Conservation (phyloP, 2,113 vertebrate genomes). For the Pipra filicauda region DNA sequence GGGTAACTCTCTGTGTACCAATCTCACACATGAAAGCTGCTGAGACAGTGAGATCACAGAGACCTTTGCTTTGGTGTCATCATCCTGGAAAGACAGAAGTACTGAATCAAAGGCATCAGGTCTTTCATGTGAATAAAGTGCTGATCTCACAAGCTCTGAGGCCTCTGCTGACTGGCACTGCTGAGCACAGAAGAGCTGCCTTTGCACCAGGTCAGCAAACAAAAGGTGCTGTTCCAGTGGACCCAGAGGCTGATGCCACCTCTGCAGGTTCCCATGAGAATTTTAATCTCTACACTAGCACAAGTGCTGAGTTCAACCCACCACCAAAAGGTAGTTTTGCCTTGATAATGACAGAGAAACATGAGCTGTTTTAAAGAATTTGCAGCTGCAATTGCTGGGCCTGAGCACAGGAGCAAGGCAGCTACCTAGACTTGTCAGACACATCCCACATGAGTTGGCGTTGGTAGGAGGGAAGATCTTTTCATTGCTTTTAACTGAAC, state of each 20-base stretch:
- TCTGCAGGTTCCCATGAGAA: neutral
- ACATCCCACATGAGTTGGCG: accelerated
- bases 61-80: constrained; percentile 58
- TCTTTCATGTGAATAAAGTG: constrained; percentile 57
- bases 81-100: constrained; percentile 51
- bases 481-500: neutral
- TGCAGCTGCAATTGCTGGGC: neutral
- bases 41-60: constrained; percentile 51
- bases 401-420: neutral
- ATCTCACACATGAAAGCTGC: constrained; percentile 20
- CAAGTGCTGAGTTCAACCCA: neutral
- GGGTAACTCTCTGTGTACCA: neutral
- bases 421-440: neutral
- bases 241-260: neutral
- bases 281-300: neutral
- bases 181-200: neutral
- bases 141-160: constrained; percentile 22
- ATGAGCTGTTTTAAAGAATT: neutral
- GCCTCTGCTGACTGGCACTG: constrained; percentile 25
- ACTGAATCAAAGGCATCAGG: constrained; percentile 33
- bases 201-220: constrained; percentile 21
- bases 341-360: neutral
- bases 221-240: constrained; percentile 11
- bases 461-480: neutral
- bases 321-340: neutral